These are phyloP conservation scores for Cryptocephalus moraei DNA, from an alignment of 2,888 invertebrate genomes.

Conservation along the genomic window DNA sequence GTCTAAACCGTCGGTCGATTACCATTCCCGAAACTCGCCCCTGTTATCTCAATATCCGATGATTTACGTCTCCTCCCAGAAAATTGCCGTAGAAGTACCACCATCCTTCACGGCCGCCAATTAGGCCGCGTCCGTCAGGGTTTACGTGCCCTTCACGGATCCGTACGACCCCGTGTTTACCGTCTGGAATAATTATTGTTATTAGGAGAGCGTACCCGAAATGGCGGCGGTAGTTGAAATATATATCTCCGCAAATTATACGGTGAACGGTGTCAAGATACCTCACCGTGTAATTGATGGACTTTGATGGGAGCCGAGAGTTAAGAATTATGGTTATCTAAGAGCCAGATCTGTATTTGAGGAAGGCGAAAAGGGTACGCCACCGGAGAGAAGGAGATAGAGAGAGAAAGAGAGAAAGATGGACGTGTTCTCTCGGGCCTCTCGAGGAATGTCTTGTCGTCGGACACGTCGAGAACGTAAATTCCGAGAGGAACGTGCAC, in stretches of 20 bases:
- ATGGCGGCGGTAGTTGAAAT: slow-evolving; percentile 9
- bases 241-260: slow-evolving; percentile 14
- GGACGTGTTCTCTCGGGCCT: neutral
- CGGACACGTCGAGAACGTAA: neutral
- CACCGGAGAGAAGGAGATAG: neutral
- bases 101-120: too few species aligned
- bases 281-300: slow-evolving; percentile 7
- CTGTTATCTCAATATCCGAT: neutral
- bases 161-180: slow-evolving; percentile 5
- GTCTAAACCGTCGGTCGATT: too few species aligned
- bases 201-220: slow-evolving; percentile 3
- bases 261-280: slow-evolving; percentile 6
- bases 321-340: slow-evolving; percentile 6
- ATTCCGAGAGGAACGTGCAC: neutral
- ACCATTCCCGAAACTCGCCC: neutral
- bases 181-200: slow-evolving; percentile 5
- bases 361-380: slow-evolving; percentile 2
- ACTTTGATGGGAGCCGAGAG: slow-evolving; percentile 6
- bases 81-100: too few species aligned
- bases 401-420: neutral
- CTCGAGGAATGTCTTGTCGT: neutral
- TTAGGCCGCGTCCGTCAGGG: neutral
- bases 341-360: slow-evolving; percentile 1
- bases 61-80: neutral
- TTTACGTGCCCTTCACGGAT: neutral